These are phyloP conservation scores for Parasteatoda lunata DNA, from an alignment of 2,888 invertebrate genomes.

Conservation along the genomic window DNA sequence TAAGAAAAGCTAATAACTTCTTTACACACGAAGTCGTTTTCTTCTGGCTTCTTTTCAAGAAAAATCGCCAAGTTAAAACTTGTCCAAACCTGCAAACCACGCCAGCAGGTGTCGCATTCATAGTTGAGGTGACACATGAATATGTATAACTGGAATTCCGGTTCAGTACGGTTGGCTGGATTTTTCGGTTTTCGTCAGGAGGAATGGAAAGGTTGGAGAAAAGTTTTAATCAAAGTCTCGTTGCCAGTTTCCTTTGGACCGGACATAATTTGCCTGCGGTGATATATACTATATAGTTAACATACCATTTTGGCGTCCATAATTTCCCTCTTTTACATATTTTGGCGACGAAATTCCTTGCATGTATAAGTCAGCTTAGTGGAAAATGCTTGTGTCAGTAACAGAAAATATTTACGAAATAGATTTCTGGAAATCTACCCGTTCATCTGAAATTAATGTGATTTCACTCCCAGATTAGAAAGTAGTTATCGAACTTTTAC, in stretches of 20 bases:
- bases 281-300: slow-evolving; percentile 8
- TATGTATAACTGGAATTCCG: slow-evolving; percentile 28
- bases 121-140: slow-evolving; percentile 39
- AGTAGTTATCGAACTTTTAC: no score
- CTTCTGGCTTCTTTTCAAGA: slow-evolving; percentile 1
- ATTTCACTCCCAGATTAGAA: neutral
- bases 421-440: neutral
- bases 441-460: neutral
- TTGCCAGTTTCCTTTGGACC: slow-evolving; percentile 22
- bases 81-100: neutral
- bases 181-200: slow-evolving; percentile 27
- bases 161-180: slow-evolving; percentile 5
- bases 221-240: slow-evolving; percentile 58
- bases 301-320: neutral
- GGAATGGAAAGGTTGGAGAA: slow-evolving; percentile 7
- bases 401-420: neutral
- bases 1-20: slow-evolving; percentile 7
- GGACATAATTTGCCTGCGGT: slow-evolving; percentile 17
- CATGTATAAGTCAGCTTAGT: slow-evolving; percentile 1
- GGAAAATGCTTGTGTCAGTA: slow-evolving; percentile 26
- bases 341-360: slow-evolving; percentile 6
- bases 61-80: neutral
- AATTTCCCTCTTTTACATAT: slow-evolving; percentile 42
- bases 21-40: neutral
- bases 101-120: slow-evolving; percentile 34